Conservation (phyloP, 2,797 vertebrate genomes). For the Oreonectes daqikongensis region DNA sequence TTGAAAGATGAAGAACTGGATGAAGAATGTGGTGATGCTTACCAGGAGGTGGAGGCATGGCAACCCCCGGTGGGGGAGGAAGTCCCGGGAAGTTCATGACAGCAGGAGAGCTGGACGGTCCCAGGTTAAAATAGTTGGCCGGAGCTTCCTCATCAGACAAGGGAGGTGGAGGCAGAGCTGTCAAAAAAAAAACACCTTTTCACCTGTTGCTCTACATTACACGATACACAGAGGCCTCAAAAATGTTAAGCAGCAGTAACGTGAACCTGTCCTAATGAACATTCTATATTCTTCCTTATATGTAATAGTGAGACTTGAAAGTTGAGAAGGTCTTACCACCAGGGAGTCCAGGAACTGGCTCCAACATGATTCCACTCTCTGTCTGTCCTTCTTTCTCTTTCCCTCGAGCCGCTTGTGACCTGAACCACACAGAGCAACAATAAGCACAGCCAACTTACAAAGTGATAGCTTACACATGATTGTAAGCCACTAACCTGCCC, state of each 20-base stretch:
- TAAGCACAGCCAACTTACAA: not conserved
- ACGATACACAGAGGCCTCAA: not conserved
- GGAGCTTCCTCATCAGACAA: constrained; percentile 89
- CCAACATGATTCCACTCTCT: constrained; percentile 92
- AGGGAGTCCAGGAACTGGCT: constrained; percentile 95
- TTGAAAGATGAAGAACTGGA: not conserved
- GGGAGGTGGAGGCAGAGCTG: constrained; percentile 92
- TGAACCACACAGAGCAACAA: constrained; percentile 56
- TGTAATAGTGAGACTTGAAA: not conserved
- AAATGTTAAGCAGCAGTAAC: not conserved
- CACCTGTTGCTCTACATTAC: not conserved
- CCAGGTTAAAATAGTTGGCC: constrained; percentile 97
- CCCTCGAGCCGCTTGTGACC: constrained; percentile 95
- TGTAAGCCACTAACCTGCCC: constrained; percentile 83
- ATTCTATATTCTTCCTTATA: not conserved
- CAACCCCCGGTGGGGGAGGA: constrained; percentile 92
- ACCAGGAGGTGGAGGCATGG: constrained; percentile 93
- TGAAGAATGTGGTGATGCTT: constrained; percentile 22
- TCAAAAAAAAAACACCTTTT: constrained; percentile 14
- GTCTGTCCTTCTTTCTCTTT: constrained; percentile 91
- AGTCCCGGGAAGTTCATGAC: constrained; percentile 90
- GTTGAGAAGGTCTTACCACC: constrained; percentile 80
- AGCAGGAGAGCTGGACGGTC: constrained; percentile 85
- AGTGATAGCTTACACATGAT: not conserved
- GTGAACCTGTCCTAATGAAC: not conserved